phyloP scores from a whole-genome alignment of 2,797 vertebrate genomes.

The Silurus aristotelis region DNA sequence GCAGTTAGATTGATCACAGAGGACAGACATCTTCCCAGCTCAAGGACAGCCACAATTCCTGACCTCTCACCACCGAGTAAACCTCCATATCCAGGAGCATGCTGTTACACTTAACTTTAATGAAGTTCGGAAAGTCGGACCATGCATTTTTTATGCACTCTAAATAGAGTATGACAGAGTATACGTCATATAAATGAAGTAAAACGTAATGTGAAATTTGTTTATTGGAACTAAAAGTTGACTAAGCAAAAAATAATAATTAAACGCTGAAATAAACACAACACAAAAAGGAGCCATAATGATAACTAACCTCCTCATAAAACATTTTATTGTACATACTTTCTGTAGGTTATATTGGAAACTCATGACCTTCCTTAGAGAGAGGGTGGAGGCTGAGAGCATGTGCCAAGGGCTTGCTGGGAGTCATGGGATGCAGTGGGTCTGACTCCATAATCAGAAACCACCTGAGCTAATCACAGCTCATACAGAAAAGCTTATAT shows the following conservation, averaged over 20 bases:
- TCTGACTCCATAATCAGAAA: slow-evolving; percentile 37
- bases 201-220: neutral
- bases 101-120: neutral
- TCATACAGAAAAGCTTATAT: slow-evolving; percentile 32
- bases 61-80: slow-evolving; percentile 1
- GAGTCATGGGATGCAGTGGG: slow-evolving; percentile 43
- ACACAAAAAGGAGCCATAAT: slow-evolving; percentile 62
- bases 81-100: neutral
- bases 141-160: neutral
- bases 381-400: slow-evolving; percentile 14
- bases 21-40: slow-evolving; percentile 19
- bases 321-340: slow-evolving; percentile 71
- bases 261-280: slow-evolving; percentile 14
- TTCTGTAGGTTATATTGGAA: slow-evolving; percentile 43
- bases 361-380: slow-evolving; percentile 1
- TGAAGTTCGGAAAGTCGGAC: neutral
- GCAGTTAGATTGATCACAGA: slow-evolving; percentile 7
- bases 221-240: slow-evolving; percentile 14
- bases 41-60: slow-evolving; percentile 10
- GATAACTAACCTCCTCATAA: slow-evolving; percentile 58
- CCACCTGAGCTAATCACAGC: slow-evolving; percentile 44
- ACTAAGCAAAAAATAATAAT: slow-evolving; percentile 7
- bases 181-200: neutral
- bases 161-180: neutral
- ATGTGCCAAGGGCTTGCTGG: slow-evolving; percentile 30